phyloP scores from a whole-genome alignment of 2,113 vertebrate species.

The Damaliscus lunatus region DNA sequence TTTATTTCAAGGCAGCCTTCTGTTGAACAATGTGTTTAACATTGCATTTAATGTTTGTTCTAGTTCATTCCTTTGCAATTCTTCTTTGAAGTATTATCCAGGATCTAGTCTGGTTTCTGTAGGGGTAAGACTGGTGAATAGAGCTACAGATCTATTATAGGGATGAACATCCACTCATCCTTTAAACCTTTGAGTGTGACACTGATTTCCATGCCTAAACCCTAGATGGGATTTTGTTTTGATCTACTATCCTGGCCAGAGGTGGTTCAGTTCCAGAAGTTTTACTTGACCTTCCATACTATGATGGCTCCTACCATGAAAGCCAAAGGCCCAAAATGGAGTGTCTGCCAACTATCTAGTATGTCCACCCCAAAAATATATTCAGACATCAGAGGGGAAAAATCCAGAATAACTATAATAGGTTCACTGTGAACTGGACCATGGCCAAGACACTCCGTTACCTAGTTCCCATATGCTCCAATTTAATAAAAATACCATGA shows the following conservation, averaged over 20 bases:
- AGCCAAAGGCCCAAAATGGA: not conserved
- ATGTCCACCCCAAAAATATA: not conserved
- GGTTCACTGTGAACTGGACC: not conserved
- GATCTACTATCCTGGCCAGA: not conserved
- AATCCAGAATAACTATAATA: not conserved
- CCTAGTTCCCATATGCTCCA: not conserved
- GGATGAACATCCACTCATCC: not conserved
- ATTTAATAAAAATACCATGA: not conserved
- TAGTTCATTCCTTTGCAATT: not conserved
- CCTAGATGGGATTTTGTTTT: not conserved
- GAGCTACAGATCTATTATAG: not conserved
- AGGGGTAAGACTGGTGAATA: not conserved
- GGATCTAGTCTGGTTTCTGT: not conserved
- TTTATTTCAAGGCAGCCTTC: not conserved
- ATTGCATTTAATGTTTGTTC: not conserved
- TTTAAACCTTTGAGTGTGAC: not conserved
- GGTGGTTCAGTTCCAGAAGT: not conserved
- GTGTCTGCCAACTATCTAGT: not conserved
- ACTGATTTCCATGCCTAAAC: not conserved
- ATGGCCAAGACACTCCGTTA: not conserved
- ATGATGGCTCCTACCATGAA: not conserved
- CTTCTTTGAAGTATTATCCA: not conserved
- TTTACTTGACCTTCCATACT: not conserved
- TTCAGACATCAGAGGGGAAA: not conserved
- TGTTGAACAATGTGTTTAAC: not conserved